Evolutionary conservation across 1,140 invertebrate species (phyloP).

Genomic region (Bombus huntii): DNA sequence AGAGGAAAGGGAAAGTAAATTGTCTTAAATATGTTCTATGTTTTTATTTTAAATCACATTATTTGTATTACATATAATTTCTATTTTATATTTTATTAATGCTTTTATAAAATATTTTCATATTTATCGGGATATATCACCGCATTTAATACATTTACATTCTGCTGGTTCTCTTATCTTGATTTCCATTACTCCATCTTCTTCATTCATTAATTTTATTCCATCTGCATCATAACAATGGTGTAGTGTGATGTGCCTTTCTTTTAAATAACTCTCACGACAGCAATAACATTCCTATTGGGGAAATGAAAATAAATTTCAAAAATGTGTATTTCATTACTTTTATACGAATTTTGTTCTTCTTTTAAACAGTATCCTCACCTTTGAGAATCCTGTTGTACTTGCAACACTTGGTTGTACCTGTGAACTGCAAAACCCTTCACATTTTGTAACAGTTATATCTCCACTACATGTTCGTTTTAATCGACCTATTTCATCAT

Average conservation of each 20-base stretch:
- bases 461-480: constrained; percentile 93
- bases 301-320: neutral
- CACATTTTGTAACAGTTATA: constrained; percentile 93
- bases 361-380: constrained; percentile 75
- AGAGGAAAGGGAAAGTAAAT: constrained; percentile 4
- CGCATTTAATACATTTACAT: constrained; percentile 95
- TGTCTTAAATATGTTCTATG: neutral
- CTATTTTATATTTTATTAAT: constrained; percentile 6
- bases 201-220: constrained; percentile 85
- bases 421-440: constrained; percentile 94
- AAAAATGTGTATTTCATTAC: neutral
- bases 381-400: constrained; percentile 94
- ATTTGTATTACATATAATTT: constrained; percentile 40
- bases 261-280: constrained; percentile 91
- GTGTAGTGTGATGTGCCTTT: constrained; percentile 89
- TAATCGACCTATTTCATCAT: constrained; percentile 90
- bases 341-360: neutral
- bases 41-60: constrained; percentile 34
- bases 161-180: constrained; percentile 92
- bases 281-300: constrained; percentile 95
- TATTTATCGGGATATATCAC: constrained; percentile 73
- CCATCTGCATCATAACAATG: constrained; percentile 95
- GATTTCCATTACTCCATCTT: constrained; percentile 88
- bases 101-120: constrained; percentile 14
- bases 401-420: constrained; percentile 94